Percentiles rank a stretch among this genome's conserved stretches.
Evolutionary conservation across 1,140 invertebrate species (phyloP).

Genomic region (Vanessa atalanta): DNA sequence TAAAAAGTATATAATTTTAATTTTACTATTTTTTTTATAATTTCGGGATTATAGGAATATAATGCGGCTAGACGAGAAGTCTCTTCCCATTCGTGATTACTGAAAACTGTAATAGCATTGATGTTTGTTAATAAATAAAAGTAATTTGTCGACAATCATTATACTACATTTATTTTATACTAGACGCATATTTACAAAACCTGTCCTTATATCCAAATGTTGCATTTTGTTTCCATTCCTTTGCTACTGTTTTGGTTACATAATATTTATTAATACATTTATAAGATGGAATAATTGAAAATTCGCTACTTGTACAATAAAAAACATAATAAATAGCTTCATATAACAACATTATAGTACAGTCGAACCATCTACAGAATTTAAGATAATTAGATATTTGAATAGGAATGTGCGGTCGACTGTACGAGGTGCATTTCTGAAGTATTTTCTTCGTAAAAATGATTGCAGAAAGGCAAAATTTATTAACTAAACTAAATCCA

Average conservation of each 20-base stretch:
- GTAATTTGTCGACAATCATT: constrained; percentile 67
- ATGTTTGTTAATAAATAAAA: constrained; percentile 44
- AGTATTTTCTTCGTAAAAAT: constrained; percentile 71
- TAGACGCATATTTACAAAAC: constrained; percentile 75
- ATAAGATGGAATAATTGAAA: constrained; percentile 47
- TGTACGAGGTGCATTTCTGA: constrained; percentile 59
- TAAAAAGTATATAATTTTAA: no score
- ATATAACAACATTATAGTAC: constrained; percentile 35
- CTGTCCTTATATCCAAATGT: constrained; percentile 51
- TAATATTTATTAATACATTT: constrained; percentile 40
- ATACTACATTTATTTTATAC: constrained; percentile 74
- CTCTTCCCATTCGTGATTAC: constrained; percentile 43
- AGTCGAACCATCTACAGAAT: constrained; percentile 41
- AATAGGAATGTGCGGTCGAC: constrained; percentile 52
- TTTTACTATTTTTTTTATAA: not conserved
- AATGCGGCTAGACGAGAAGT: constrained; percentile 42
- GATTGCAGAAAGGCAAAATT: constrained; percentile 71
- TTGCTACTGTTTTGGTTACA: constrained; percentile 35
- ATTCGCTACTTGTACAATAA: constrained; percentile 20
- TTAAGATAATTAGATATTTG: constrained; percentile 20
- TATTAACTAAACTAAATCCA: constrained; percentile 48
- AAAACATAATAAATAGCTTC: constrained; percentile 66
- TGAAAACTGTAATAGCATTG: constrained; percentile 2
- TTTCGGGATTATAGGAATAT: constrained; percentile 57
- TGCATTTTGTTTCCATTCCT: constrained; percentile 24